Base-by-base conservation (phyloP, 1,140 invertebrate species). In the Lepidurus arcticus region DNA sequence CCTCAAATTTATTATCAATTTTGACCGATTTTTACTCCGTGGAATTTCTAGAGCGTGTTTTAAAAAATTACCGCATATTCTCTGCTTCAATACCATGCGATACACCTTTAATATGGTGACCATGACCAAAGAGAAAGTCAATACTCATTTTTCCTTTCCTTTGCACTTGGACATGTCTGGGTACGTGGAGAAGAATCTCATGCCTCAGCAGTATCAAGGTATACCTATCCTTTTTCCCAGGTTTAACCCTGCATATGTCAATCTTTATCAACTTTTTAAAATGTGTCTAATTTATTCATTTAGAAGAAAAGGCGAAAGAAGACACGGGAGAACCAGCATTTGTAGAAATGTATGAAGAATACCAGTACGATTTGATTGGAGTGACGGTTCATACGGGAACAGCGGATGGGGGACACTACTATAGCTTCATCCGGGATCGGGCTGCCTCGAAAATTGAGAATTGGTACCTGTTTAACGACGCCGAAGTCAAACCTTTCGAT, bases 101-200 rank as follows among this genome's bases (percentile, higher is more conserved):
- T 98, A 98, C 81, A 96, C 95, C 0, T 98, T 98, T 84, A 98
- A 98, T 84, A 97, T 98, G 95, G 89, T 96, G 0, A 98, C 96
- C 0, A 97, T 98, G 95, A 88, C 95, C 10, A 97, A 97, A 83
- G 96, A 98, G 84, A 98, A 98, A 84, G 95, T 98, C 0, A 98
- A 98, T 84, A 98, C 95, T 0, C 95, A 97, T 83, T 98, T 98
- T 84, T 97, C 95, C n/a, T 98, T 98, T 86, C 96, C 96, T 0
- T 88, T 97, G 84, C 86, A 92, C 75, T 86, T 98, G 0, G 95
- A 97, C 83, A 98, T 98, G 96, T 92, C 93, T 0, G 92, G 93
- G 16, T 98, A 98, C 84, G 93, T 97, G 79, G 96, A 98, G 83
- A 94, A 95, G 84, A 94, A 95, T 82, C 86, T 98, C 0, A 95